Evolutionary conservation across 2,797 vertebrate species (phyloP), one percentile per base, ranked within the genome.

Genomic region (Odontamblyopus rebecca): DNA sequence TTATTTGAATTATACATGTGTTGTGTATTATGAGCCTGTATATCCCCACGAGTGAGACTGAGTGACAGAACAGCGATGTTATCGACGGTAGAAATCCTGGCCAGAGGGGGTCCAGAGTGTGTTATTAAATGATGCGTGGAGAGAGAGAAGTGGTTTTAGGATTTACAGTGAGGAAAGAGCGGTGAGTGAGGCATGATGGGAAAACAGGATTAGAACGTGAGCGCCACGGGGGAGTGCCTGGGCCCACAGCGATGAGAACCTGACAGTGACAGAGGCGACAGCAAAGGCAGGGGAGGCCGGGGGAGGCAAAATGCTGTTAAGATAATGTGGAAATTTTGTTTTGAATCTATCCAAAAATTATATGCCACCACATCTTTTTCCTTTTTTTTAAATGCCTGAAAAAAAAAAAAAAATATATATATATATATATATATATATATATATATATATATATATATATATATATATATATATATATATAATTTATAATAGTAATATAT

Each of bases 131-230:
- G 75, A 85, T 75, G 85, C 53, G 64, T 84, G 81, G 68, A 41
- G 65, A 72, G 29, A 57, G 32, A 59, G 63, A 48, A 19, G 30
- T 44, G 61, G 69, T 19, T 69, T 70, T 57, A 67, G 71, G 70
- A 75, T 80, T 84, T 82, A 80, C 70, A 69, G 84, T 74, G 82
- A 79, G 80, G 77, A 78, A 77, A 77, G 77, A 83, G 82, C 70
- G 66, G 70, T 61, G 73, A 79, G 65, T 27, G 41, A n/a, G 9
- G 73, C 78, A 75, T 76, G 85, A 90, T 85, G 87, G 57, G 85
- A 86, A 86, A 88, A 87, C 82, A 80, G 87, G 85, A 89, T 88
- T 90, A 86, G 82, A 87, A 84, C 60, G 86, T 83, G 81, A 76
- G 68, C 73, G 61, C 78, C 7, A 38, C 38, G 7, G 85, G 83